These are phyloP conservation scores for Drosophila mayri DNA, from an alignment of 1,140 invertebrate species.

Conservation along the genomic window DNA sequence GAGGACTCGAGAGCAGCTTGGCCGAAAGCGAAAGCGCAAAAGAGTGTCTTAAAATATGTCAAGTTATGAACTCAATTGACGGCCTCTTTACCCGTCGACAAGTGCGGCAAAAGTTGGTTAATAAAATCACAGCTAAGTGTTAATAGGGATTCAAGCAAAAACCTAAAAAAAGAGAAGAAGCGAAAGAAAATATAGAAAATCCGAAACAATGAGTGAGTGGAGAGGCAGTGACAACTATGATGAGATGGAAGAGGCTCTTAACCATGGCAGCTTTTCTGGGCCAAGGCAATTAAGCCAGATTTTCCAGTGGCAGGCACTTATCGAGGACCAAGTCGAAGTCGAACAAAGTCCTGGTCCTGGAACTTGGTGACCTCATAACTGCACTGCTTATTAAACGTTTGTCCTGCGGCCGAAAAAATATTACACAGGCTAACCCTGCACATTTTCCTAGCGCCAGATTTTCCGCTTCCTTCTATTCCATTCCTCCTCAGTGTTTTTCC, in stretches of 20 bases:
- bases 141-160: constrained; percentile 24
- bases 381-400: constrained; percentile 71
- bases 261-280: constrained; percentile 15
- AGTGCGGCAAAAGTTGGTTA: constrained; percentile 54
- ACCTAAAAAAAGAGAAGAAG: not conserved
- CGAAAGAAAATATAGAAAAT: not conserved
- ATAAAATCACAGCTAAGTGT: constrained; percentile 58
- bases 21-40: constrained; percentile 27
- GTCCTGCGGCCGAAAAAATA: constrained; percentile 66
- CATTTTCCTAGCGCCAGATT: constrained; percentile 31
- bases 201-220: constrained; percentile 7
- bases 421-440: constrained; percentile 52
- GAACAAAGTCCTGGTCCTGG: constrained; percentile 16
- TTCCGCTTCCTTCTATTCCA: not conserved
- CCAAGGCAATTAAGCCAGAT: constrained; percentile 24
- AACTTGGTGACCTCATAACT: constrained; percentile 32
- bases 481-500: constrained; percentile 14
- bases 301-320: constrained; percentile 11
- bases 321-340: constrained; percentile 18
- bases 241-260: constrained; percentile 16
- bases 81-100: constrained; percentile 14
- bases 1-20: constrained; percentile 30
- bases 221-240: constrained; percentile 33
- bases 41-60: constrained; percentile 46
- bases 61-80: constrained; percentile 52